These are phyloP conservation scores for Carassius gibelio DNA, from an alignment of 2,113 vertebrate genomes.

Conservation along the genomic window DNA sequence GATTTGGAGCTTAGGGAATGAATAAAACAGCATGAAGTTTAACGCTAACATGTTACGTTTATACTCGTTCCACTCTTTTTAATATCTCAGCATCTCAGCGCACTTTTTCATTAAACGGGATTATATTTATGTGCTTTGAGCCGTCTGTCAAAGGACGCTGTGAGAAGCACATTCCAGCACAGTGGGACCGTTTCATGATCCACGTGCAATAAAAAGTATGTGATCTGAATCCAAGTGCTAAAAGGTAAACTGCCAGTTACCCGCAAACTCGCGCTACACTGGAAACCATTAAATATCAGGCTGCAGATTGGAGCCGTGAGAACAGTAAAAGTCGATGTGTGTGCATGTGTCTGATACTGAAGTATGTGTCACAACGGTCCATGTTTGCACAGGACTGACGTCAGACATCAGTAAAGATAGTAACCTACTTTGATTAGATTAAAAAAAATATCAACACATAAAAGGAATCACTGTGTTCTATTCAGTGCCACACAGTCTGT, in stretches of 20 bases:
- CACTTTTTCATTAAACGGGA: constrained; percentile 19
- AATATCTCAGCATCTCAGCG: neutral
- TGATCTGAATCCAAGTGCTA: constrained; percentile 70
- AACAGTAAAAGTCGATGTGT: constrained; percentile 41
- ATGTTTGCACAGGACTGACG: constrained; percentile 15
- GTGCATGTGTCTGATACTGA: constrained; percentile 5
- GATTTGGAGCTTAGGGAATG: neutral
- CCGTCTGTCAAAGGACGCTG: constrained; percentile 54
- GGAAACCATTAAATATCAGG: constrained; percentile 65
- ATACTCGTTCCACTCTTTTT: constrained; percentile 17
- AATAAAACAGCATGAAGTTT: neutral
- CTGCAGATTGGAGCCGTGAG: constrained; percentile 52
- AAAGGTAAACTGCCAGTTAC: constrained; percentile 67
- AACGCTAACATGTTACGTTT: neutral
- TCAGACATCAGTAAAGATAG: constrained; percentile 11
- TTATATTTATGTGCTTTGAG: constrained; percentile 34
- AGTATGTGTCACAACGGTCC: constrained; percentile 5
- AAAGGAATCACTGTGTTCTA: neutral
- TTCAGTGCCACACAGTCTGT: neutral
- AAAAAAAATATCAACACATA: neutral
- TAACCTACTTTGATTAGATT: neutral
- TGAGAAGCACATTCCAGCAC: constrained; percentile 66
- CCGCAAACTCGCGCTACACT: constrained; percentile 54
- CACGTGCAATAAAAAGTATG: constrained; percentile 64
- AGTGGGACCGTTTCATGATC: constrained; percentile 68